Percentiles rank a stretch among this genome's conserved stretches.
Evolutionary conservation across 2,113 vertebrate species (phyloP).

Genomic region (Sphaerodactylus townsendi): DNA sequence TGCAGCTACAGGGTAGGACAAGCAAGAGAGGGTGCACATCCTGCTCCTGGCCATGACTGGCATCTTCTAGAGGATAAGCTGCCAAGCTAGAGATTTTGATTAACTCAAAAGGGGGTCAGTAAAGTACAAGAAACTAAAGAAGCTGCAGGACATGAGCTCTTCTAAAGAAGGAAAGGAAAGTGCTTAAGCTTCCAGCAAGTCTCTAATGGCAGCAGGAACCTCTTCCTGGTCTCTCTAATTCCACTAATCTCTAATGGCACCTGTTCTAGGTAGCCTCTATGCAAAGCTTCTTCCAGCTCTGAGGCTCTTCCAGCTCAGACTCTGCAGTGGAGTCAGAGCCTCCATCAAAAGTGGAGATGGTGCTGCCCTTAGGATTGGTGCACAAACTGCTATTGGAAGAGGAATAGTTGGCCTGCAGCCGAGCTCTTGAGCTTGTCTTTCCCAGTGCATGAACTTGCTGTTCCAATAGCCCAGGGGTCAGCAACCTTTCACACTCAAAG

Average conservation of each 20-base stretch:
- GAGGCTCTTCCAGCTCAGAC: slow-evolving; percentile 89
- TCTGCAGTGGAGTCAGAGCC: slow-evolving; percentile 95
- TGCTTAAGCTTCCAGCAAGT: slow-evolving; percentile 71
- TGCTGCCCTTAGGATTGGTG: slow-evolving; percentile 94
- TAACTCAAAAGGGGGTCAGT: slow-evolving; percentile 61
- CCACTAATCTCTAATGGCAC: no score
- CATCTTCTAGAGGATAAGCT: slow-evolving; percentile 65
- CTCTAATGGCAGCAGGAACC: slow-evolving; percentile 61
- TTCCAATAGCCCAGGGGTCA: no score
- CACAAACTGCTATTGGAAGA: slow-evolving; percentile 92
- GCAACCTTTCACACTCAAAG: no score
- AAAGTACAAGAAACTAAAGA: slow-evolving; percentile 61
- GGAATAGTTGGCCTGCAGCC: slow-evolving; percentile 89
- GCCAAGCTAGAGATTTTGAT: slow-evolving; percentile 60
- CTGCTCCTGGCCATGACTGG: slow-evolving; percentile 37
- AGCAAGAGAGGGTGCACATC: slow-evolving; percentile 42
- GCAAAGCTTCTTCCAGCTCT: slow-evolving; percentile 92
- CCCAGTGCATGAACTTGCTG: slow-evolving; percentile 89
- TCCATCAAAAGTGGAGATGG: slow-evolving; percentile 94
- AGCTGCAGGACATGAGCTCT: slow-evolving; percentile 78
- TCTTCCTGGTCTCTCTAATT: no score
- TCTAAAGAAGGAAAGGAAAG: slow-evolving; percentile 68
- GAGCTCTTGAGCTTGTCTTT: slow-evolving; percentile 90
- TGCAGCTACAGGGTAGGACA: slow-evolving; percentile 20
- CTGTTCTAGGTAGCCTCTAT: slow-evolving; percentile 87